Conservation (phyloP, 1,140 invertebrate species). For the roundworm (Caenorhabditis elegans) region WBcel235 BX284606.5:7492501-7493000, state of each 20-base stretch:
- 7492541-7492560: neutral
- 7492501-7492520: neutral
- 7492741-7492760: too few relatives aligned
- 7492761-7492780: conserved; percentile 49
- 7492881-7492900: neutral
- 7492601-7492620: conserved; percentile 45
- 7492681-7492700: conserved; percentile 44
- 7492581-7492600: conserved; percentile 54
- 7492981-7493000: neutral
- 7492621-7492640: conserved; percentile 43
- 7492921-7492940: conserved; percentile 47
- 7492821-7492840: conserved; percentile 54
- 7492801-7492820: conserved; percentile 43
- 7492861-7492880: conserved; percentile 43
- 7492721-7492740: conserved; percentile 46
- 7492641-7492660: conserved; percentile 38
- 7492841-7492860: conserved; percentile 53
- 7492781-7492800: conserved; percentile 52
- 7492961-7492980: conserved; percentile 61
- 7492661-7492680: conserved; percentile 38
- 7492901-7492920: conserved; percentile 44
- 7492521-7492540: neutral
- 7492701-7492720: conserved; percentile 51
- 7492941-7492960: conserved; percentile 53
- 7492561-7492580: conserved; percentile 53